Evolutionary conservation across 1,140 invertebrate species (phyloP), one percentile per base, ranked within the genome.

Genomic region (Daktulosphaira vitifoliae): DNA sequence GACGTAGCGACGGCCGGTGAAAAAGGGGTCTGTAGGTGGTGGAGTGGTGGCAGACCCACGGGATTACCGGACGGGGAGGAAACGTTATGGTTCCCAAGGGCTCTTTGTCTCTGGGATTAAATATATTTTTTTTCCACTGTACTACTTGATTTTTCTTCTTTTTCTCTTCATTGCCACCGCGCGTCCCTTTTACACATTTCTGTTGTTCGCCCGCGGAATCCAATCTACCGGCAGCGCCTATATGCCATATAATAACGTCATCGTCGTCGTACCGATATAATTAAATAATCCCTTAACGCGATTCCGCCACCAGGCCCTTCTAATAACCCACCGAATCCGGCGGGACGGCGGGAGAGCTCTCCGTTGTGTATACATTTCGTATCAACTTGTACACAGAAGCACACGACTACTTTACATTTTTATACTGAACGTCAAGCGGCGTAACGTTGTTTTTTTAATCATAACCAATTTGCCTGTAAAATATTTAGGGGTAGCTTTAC

Each of bases 271-370:
- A 25, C 56, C 56, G 56, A 62, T 62, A 62, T 62, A 62, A 62
- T 62, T 62, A 62, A 62, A 62, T 62, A 62, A 62, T 62, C 56
- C 56, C 56, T 62, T 62, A 62, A 62, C 56, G 42, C 42, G 56
- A 62, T 62, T 46, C 56, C 20, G 56, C 33, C 22, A 62, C 33
- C 22, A 56, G 33, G 42, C 56, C 11, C 25, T 39, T 62, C 44
- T 62, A 62, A 62, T 46, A 44, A 62, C 39, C 39, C 38, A 48
- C 25, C 44, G 42, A 46, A 39, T 25, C 44, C 29, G 39, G 3
- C 16, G 42, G 56, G 56, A 13, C n/a, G n/a, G 3, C 39, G 39
- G 6, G n/a, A n/a, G n/a, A n/a, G n/a, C n/a, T n/a, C n/a, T 11
- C 11, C 11, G 29, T 33, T 33, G 29, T 33, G 29, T 33, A 33